Percentiles rank a stretch among this genome's conserved stretches.
Conservation (phyloP, 2,888 invertebrate species). For the Phasia obesa region DNA sequence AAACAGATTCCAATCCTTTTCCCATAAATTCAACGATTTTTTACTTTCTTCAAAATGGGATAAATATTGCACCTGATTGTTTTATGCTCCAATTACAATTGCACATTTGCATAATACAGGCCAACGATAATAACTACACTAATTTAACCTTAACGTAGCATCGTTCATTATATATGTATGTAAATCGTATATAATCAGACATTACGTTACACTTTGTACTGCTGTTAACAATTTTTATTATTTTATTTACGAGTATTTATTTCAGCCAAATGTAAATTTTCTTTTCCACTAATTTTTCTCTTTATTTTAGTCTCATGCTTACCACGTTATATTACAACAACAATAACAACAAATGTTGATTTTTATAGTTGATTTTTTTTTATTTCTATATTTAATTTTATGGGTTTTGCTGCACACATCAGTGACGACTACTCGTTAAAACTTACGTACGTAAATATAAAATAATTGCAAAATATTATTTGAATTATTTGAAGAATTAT, state of each 20-base stretch:
- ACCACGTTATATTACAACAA: conserved; percentile 58
- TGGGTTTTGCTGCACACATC: background rate
- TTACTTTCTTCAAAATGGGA: background rate
- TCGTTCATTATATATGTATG: too few species aligned
- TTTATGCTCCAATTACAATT: background rate
- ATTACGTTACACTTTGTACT: background rate
- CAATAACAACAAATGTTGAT: conserved; percentile 45
- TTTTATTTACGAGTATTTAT: background rate
- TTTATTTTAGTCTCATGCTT: conserved; percentile 15
- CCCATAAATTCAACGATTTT: too few species aligned
- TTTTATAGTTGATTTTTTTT: conserved; percentile 15
- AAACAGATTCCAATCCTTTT: too few species aligned
- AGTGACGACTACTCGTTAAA: conserved; percentile 2
- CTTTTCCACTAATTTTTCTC: conserved; percentile 2
- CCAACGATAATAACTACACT: background rate
- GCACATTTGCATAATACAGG: background rate
- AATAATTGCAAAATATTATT: conserved; percentile 52
- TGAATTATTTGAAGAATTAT: conserved; percentile 40
- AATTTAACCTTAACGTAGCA: conserved; percentile 26
- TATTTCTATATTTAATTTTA: conserved; percentile 9
- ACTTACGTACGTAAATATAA: background rate
- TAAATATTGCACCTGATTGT: background rate
- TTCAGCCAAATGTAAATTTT: conserved; percentile 14
- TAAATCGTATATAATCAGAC: background rate
- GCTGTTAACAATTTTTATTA: conserved; percentile 19